Evolutionary conservation across 2,888 invertebrate species (phyloP).

Genomic region (Abscondita cerata): DNA sequence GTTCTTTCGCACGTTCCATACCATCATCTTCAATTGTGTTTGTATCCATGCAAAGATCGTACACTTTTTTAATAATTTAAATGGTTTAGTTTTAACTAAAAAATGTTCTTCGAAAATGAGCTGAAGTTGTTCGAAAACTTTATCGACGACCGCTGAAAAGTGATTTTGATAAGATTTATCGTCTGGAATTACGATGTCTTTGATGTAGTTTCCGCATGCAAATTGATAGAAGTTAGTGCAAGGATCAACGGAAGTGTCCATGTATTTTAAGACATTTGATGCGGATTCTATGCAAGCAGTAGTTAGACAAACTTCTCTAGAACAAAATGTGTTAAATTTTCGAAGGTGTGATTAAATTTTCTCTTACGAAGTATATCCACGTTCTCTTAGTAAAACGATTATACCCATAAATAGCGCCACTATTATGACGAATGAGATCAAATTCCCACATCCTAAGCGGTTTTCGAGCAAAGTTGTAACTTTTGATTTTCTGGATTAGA

Average conservation of each 20-base stretch:
- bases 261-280: constrained; percentile 71
- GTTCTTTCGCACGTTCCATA: constrained; percentile 71
- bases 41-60: constrained; percentile 88
- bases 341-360: background rate
- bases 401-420: background rate
- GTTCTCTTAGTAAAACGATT: background rate
- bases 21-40: constrained; percentile 82
- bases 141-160: constrained; percentile 76
- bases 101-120: constrained; percentile 72
- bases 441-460: background rate
- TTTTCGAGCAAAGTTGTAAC: background rate
- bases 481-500: too few relatives aligned
- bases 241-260: constrained; percentile 75
- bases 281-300: constrained; percentile 85
- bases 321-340: background rate
- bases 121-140: constrained; percentile 74
- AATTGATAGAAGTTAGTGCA: constrained; percentile 85
- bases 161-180: constrained; percentile 80
- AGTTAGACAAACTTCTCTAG: constrained; percentile 46
- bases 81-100: constrained; percentile 70
- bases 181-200: constrained; percentile 76
- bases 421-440: background rate
- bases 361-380: too few relatives aligned
- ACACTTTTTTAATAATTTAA: constrained; percentile 83
- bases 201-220: constrained; percentile 79